phyloP scores from a whole-genome alignment of 2,888 invertebrate genomes.

The Brachynemurus nebulosus region DNA sequence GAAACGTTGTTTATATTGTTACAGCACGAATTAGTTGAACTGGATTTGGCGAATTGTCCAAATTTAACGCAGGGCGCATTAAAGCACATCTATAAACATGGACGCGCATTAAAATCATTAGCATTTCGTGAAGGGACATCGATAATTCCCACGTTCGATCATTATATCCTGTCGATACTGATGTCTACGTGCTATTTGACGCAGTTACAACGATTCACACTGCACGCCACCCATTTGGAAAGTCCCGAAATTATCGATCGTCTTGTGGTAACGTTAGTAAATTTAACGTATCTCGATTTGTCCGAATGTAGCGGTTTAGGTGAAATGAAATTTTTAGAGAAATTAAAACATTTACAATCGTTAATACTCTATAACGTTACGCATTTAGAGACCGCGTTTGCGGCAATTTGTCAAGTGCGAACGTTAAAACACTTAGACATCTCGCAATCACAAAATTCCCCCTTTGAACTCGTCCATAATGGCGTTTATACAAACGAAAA shows the following conservation, averaged over 20 bases:
- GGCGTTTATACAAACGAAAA: slow-evolving; percentile 66
- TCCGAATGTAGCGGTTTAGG: slow-evolving; percentile 49
- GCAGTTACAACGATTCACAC: slow-evolving; percentile 41
- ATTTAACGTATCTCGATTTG: slow-evolving; percentile 56
- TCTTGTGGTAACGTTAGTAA: slow-evolving; percentile 42
- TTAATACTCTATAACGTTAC: slow-evolving; percentile 72
- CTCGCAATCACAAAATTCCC: slow-evolving; percentile 47
- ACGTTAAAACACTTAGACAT: slow-evolving; percentile 66
- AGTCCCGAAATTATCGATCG: slow-evolving; percentile 36
- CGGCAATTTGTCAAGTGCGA: slow-evolving; percentile 42
- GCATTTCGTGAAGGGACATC: slow-evolving; percentile 55
- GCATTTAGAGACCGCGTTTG: slow-evolving; percentile 44
- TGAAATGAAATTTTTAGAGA: slow-evolving; percentile 51
- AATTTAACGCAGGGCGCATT: slow-evolving; percentile 49
- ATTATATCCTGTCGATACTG: slow-evolving; percentile 17
- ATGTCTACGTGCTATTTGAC: slow-evolving; percentile 41
- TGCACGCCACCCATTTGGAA: slow-evolving; percentile 38
- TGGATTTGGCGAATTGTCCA: slow-evolving; percentile 64
- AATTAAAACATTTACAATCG: slow-evolving; percentile 52
- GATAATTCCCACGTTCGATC: slow-evolving; percentile 33
- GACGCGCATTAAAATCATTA: slow-evolving; percentile 52
- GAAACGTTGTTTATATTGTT: slow-evolving; percentile 53
- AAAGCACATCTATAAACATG: slow-evolving; percentile 51
- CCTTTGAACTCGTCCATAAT: slow-evolving; percentile 44
- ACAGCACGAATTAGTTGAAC: slow-evolving; percentile 55